Evolutionary conservation across 1,140 invertebrate genomes (phyloP).

Genomic region (Drosophila pruinosa): DNA sequence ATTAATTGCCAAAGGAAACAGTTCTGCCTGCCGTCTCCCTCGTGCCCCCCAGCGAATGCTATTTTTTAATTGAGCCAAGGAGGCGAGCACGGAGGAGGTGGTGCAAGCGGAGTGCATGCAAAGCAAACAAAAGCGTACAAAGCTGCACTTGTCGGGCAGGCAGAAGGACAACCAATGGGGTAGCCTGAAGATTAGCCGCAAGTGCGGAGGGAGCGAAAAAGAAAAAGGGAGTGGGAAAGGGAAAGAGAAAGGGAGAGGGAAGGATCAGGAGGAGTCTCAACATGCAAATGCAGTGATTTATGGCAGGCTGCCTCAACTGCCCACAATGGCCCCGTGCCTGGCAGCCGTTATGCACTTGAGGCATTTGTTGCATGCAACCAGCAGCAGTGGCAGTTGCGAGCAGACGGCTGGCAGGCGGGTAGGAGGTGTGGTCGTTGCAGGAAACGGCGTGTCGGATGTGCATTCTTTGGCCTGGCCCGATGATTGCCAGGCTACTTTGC

Average conservation of each 20-base stretch:
- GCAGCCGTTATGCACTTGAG: slow-evolving; percentile 74
- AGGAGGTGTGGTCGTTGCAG: slow-evolving; percentile 28
- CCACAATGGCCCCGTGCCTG: slow-evolving; percentile 18
- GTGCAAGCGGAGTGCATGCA: slow-evolving; percentile 49
- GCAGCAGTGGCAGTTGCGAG: not conserved
- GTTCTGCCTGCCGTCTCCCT: not conserved
- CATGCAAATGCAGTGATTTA: slow-evolving; percentile 79
- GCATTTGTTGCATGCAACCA: slow-evolving; percentile 76
- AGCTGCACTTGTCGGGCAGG: slow-evolving; percentile 52
- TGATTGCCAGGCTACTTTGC: slow-evolving; percentile 45
- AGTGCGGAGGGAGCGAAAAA: not conserved
- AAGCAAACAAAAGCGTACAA: slow-evolving; percentile 67
- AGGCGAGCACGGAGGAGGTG: not conserved
- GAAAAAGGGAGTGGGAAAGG: not conserved
- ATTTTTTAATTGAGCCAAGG: slow-evolving; percentile 73
- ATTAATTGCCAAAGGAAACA: slow-evolving; percentile 70
- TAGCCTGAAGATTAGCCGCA: slow-evolving; percentile 55
- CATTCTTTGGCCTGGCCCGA: slow-evolving; percentile 48
- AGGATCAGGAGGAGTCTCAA: slow-evolving; percentile 12
- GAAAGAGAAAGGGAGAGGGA: not conserved
- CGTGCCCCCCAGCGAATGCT: slow-evolving; percentile 23
- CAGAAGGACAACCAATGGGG: slow-evolving; percentile 2
- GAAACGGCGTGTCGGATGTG: slow-evolving; percentile 67
- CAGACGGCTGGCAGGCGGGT: not conserved
- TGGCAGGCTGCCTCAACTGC: slow-evolving; percentile 42